These are phyloP conservation scores for Mastomys coucha DNA, from an alignment of 2,113 vertebrate species.

Conservation along the genomic window DNA sequence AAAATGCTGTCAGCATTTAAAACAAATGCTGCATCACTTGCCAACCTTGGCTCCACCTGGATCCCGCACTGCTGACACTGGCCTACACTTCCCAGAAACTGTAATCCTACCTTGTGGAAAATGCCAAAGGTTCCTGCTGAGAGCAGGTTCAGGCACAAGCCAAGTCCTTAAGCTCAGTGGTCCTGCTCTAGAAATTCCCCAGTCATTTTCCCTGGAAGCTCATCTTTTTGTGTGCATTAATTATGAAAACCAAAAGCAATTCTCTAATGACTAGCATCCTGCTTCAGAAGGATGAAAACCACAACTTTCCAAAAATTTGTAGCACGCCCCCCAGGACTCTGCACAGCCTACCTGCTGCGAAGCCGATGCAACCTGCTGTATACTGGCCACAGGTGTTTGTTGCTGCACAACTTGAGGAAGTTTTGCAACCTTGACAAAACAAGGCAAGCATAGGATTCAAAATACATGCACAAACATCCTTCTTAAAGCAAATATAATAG, in stretches of 20 bases:
- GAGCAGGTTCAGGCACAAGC: not conserved
- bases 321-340: accelerated
- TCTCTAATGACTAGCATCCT: not conserved
- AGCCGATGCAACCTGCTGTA: constrained; percentile 92
- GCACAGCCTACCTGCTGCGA: constrained; percentile 89
- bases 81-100: not conserved
- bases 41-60: too few species aligned
- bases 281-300: not conserved
- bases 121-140: accelerated
- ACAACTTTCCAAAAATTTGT: not conserved
- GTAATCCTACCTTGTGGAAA: not conserved
- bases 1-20: not conserved
- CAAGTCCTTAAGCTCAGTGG: not conserved
- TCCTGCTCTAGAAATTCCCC: too few species aligned
- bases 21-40: not conserved
- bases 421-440: constrained; percentile 88
- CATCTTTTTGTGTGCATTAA: not conserved
- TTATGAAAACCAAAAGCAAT: not conserved
- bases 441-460: not conserved
- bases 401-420: constrained; percentile 90
- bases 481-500: not conserved
- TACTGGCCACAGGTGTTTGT: constrained; percentile 88
- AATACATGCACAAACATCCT: not conserved
- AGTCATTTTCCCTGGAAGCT: not conserved
- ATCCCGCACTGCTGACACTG: not conserved